Conservation (phyloP, 1,140 invertebrate species). For the Pseudoatta argentina region DNA sequence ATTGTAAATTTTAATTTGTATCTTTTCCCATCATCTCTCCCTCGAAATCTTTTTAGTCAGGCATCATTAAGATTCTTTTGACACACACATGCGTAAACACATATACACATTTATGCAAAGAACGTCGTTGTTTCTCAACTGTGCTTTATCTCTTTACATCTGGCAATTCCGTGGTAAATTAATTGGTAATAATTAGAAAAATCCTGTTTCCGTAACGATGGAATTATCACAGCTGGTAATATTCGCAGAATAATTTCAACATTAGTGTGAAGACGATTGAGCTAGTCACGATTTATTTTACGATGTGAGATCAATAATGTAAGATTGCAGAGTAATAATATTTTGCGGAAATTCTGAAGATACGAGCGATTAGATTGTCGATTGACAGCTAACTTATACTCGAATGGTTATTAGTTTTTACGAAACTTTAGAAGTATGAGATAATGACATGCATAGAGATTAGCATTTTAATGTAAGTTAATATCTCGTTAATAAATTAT, state of each 20-base stretch:
- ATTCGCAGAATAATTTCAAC: not conserved
- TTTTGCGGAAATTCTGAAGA: conserved; percentile 46
- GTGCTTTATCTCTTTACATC: not conserved
- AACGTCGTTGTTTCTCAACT: not conserved
- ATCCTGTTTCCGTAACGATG: not conserved
- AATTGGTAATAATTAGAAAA: conserved; percentile 6
- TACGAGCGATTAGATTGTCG: conserved; percentile 15
- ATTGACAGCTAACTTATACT: not conserved
- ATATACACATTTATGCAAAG: not conserved
- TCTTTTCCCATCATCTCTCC: too few relatives aligned
- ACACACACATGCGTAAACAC: too few relatives aligned
- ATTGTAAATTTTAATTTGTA: too few relatives aligned
- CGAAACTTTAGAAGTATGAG: not conserved
- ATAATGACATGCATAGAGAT: conserved; percentile 13
- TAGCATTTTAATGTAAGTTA: conserved; percentile 49
- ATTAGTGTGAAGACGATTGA: not conserved
- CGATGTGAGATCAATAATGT: conserved; percentile 7
- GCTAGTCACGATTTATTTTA: not conserved
- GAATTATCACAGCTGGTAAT: not conserved
- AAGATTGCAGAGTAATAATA: conserved; percentile 12
- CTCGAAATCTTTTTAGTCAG: too few relatives aligned
- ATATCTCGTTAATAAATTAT: conserved; percentile 34
- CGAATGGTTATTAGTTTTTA: conserved; percentile 42
- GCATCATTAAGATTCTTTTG: too few relatives aligned
- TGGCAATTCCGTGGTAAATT: not conserved